Percentiles rank a stretch among this genome's conserved stretches.
Conservation (phyloP, 1,140 invertebrate species). For the Carposina sasakii region DNA sequence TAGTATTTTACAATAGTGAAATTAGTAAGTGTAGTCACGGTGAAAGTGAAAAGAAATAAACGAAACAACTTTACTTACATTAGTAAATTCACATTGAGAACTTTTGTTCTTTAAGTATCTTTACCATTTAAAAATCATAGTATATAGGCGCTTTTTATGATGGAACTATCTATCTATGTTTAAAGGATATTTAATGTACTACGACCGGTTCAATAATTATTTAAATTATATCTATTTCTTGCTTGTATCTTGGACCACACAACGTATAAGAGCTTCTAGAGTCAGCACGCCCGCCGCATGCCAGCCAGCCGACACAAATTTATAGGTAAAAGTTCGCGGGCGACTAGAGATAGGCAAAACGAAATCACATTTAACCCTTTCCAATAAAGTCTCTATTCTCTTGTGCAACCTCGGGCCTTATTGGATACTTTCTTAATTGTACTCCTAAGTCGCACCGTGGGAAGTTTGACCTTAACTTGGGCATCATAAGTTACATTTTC, state of each 20-base stretch:
- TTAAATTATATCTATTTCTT: too few relatives aligned
- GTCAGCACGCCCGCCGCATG: slow-evolving; percentile 32
- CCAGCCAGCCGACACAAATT: slow-evolving; percentile 63
- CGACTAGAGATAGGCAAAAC: slow-evolving; percentile 26
- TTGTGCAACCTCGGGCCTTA: slow-evolving; percentile 35
- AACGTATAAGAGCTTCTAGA: slow-evolving; percentile 32
- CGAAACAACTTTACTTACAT: too few relatives aligned
- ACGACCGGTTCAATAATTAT: too few relatives aligned
- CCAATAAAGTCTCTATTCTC: slow-evolving; percentile 41
- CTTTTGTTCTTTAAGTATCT: too few relatives aligned
- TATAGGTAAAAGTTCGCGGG: slow-evolving; percentile 72
- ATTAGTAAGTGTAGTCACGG: too few relatives aligned
- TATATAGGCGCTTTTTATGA: too few relatives aligned
- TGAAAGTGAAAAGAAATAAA: too few relatives aligned
- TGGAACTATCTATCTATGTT: too few relatives aligned
- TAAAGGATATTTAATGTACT: too few relatives aligned
- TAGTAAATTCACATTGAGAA: too few relatives aligned
- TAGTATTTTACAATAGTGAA: too few relatives aligned
- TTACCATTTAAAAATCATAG: too few relatives aligned
- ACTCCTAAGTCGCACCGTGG: slow-evolving; percentile 32
- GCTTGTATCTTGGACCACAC: slow-evolving; percentile 21
- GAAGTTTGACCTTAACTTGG: slow-evolving; percentile 51
- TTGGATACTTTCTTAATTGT: slow-evolving; percentile 71
- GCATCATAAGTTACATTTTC: slow-evolving; percentile 35
- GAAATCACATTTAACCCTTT: slow-evolving; percentile 38